Evolutionary conservation across 2,797 vertebrate genomes (phyloP), one percentile per base, ranked within the genome.

Genomic region (Galago senegalensis): DNA sequence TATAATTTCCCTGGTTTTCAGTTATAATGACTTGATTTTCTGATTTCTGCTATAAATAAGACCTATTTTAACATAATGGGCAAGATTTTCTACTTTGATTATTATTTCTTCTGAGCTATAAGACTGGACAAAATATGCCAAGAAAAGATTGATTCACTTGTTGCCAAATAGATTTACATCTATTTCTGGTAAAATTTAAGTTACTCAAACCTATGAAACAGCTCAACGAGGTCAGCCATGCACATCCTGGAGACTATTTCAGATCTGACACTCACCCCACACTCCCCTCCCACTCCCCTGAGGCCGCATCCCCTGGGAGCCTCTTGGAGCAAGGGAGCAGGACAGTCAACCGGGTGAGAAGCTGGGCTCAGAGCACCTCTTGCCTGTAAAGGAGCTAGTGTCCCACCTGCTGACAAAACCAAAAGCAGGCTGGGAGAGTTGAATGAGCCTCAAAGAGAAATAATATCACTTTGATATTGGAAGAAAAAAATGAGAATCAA

Each of bases 181-280:
- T 34, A 70, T 92, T 91, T 95, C 89, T 49, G 29, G 23, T 94
- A 87, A 95, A 96, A 90, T 85, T 87, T 17, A 91, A 85, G 34
- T 94, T 82, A 84, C 18, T 63, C 8, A 76, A 89, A 23, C 70
- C 88, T 46, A 3, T n/a, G 73, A 90, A 82, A 77, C 29, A 7
- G 18, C 2, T 70, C 84, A 56, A 60, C 40, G 88, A 65, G 12
- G 46, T 58, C 34, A 56, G 60, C 9, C 34, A 58, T 11, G 84
- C 79, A 84, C 91, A 76, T 40, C 27, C 56, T 29, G 31, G 14
- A 79, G 85, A 56, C 31, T 43, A 21, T 34, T 21, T 53, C 18
- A 37, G 61, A 89, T 17, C 10, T 37, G 81, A 56, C 5, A 63
- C 3, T 5, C 9, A 1, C 49, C 37, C 3, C 21, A 34, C 18